Conservation (phyloP, 1,140 invertebrate species). For the Leptinotarsa undecemlineata region DNA sequence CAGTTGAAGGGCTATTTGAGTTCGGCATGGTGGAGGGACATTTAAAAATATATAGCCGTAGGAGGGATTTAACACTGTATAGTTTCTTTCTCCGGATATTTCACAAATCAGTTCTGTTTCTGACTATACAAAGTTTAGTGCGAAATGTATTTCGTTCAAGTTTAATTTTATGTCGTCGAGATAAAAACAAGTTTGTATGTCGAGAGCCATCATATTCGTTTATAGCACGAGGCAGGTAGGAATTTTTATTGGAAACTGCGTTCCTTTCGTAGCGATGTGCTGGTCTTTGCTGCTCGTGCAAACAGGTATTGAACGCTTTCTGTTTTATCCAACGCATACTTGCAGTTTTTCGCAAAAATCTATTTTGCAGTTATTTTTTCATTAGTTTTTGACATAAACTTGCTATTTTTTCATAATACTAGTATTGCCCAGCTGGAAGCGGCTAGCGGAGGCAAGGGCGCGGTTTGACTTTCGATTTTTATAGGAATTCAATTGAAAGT, state of each 20-base stretch:
- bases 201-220: background rate
- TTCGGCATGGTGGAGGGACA: constrained; percentile 45
- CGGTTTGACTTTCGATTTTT: too few relatives aligned
- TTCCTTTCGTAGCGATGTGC: background rate
- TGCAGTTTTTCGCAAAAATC: too few relatives aligned
- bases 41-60: constrained; percentile 51
- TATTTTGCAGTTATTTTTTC: too few relatives aligned
- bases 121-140: constrained; percentile 30
- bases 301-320: background rate
- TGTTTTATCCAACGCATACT: too few relatives aligned
- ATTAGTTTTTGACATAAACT: too few relatives aligned
- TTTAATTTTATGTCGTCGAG: background rate
- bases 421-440: too few relatives aligned
- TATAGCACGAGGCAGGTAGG: background rate
- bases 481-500: too few relatives aligned
- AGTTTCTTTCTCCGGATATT: constrained; percentile 48
- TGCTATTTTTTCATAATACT: too few relatives aligned
- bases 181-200: constrained; percentile 2
- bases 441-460: too few relatives aligned
- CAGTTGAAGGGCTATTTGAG: constrained; percentile 41
- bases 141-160: constrained; percentile 7
- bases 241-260: background rate
- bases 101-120: constrained; percentile 50
- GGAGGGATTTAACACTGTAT: constrained; percentile 51
- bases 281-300: background rate